Evolutionary conservation across 2,888 invertebrate genomes (phyloP).

Genomic region (Lordiphosa fenestrarum): DNA sequence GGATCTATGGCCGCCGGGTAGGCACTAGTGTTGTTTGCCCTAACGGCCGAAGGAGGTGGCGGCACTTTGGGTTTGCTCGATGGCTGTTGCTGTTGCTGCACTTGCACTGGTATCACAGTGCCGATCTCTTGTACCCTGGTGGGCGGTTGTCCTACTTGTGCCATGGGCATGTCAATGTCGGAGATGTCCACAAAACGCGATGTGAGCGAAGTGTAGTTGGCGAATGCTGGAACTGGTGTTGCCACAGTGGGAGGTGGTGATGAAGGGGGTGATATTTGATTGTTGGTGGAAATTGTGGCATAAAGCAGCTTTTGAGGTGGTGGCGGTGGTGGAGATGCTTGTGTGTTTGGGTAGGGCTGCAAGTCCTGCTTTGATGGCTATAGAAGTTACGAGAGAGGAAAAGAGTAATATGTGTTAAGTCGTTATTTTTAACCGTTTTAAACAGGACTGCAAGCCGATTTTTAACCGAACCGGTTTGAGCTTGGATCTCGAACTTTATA

Average conservation of each 20-base stretch:
- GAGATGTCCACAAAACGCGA: slow-evolving; percentile 57
- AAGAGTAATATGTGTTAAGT: too few relatives aligned
- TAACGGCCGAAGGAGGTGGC: slow-evolving; percentile 58
- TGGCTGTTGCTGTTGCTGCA: slow-evolving; percentile 31
- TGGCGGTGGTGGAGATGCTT: slow-evolving; percentile 22
- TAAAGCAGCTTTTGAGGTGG: slow-evolving; percentile 38
- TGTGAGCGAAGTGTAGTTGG: slow-evolving; percentile 57
- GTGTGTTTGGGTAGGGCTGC: slow-evolving; percentile 12
- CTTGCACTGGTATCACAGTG: slow-evolving; percentile 44
- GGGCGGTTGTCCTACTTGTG: neutral
- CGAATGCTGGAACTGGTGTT: slow-evolving; percentile 17
- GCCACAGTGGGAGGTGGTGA: slow-evolving; percentile 35
- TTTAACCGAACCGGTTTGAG: too few relatives aligned
- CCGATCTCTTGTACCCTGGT: slow-evolving; percentile 30
- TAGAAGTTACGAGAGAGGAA: neutral
- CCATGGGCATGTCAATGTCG: slow-evolving; percentile 45
- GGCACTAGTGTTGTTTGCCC: slow-evolving; percentile 44
- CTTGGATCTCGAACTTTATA: too few relatives aligned
- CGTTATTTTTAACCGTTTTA: too few relatives aligned
- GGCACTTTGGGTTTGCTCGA: slow-evolving; percentile 33
- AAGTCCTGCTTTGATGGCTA: slow-evolving; percentile 53
- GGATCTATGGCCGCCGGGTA: slow-evolving; percentile 37
- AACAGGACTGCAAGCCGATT: too few relatives aligned
- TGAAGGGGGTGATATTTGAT: slow-evolving; percentile 51
- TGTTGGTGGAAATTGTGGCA: slow-evolving; percentile 65